These are phyloP conservation scores for Aromia moschata DNA, from an alignment of 2,888 invertebrate genomes.

Conservation along the genomic window DNA sequence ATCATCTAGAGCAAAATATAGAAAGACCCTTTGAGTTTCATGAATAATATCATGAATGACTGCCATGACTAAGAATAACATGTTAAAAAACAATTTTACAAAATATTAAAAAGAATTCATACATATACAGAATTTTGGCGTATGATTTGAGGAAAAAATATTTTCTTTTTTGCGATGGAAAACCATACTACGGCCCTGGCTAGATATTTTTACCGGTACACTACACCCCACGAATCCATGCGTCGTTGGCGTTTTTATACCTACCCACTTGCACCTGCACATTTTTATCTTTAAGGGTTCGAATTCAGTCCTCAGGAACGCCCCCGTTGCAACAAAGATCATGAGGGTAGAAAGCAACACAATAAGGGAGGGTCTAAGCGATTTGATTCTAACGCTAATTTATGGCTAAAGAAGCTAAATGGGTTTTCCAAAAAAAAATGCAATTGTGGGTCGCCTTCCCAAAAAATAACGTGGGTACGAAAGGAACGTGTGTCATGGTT, in stretches of 20 bases:
- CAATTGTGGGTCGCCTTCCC: background rate
- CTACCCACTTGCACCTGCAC: conserved; percentile 20
- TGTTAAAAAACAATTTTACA: too few relatives aligned
- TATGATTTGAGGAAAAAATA: too few relatives aligned
- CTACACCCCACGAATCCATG: conserved; percentile 6
- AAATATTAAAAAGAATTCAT: too few relatives aligned
- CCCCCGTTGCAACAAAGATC: conserved; percentile 8
- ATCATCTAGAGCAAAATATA: too few relatives aligned
- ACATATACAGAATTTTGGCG: too few relatives aligned
- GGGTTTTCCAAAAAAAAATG: background rate
- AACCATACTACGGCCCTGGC: background rate
- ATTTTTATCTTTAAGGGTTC: conserved; percentile 3
- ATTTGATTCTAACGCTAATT: conserved; percentile 9
- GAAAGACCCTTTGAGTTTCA: too few relatives aligned
- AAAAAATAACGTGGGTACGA: background rate
- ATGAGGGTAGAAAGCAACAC: conserved; percentile 15
- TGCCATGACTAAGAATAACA: too few relatives aligned
- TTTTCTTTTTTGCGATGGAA: too few relatives aligned
- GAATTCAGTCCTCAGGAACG: conserved; percentile 10
- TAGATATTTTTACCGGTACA: background rate
- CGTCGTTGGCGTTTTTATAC: conserved; percentile 15
- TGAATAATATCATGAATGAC: too few relatives aligned
- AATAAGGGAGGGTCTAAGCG: conserved; percentile 12
- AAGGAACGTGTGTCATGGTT: background rate
- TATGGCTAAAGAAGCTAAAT: conserved; percentile 2